A percentile compares a stretch with the other conserved stretches of the same genome.
Evolutionary conservation across 1,140 invertebrate genomes (phyloP).

Genomic region (Oedothorax gibbosus): DNA sequence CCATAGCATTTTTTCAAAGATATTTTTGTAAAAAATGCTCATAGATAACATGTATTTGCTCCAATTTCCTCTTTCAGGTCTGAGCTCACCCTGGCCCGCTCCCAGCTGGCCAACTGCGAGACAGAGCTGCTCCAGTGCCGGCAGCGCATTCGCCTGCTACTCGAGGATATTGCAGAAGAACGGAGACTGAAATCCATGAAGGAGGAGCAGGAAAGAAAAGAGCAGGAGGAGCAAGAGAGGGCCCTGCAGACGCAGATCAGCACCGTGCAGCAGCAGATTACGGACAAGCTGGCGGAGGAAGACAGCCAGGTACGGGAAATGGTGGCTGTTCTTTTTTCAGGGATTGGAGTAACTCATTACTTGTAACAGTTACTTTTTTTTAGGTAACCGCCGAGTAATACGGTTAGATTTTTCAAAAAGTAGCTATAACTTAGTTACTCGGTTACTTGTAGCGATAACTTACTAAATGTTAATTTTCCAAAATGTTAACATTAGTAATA

Average conservation of each 20-base stretch:
- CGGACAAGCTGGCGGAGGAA: constrained; percentile 83
- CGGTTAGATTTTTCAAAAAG: too few relatives aligned
- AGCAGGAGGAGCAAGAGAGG: constrained; percentile 78
- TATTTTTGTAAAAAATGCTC: too few relatives aligned
- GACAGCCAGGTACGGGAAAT: constrained; percentile 76
- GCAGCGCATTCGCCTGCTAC: constrained; percentile 77
- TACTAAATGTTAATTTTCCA: too few relatives aligned
- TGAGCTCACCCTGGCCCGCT: constrained; percentile 83
- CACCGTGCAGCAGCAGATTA: constrained; percentile 82
- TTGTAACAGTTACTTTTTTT: too few relatives aligned
- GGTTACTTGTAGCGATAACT: too few relatives aligned
- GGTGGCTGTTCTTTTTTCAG: not conserved
- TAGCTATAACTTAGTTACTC: too few relatives aligned
- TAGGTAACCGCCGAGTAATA: too few relatives aligned
- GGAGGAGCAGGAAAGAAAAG: constrained; percentile 64
- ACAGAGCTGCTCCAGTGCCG: constrained; percentile 88
- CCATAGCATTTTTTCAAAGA: too few relatives aligned
- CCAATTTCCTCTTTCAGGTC: constrained; percentile 72
- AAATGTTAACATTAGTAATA: too few relatives aligned
- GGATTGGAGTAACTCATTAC: too few relatives aligned
- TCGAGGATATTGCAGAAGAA: constrained; percentile 66
- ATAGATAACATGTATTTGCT: too few relatives aligned
- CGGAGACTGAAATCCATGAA: constrained; percentile 53
- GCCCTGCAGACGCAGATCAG: constrained; percentile 82
- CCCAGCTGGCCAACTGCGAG: constrained; percentile 87